Base-by-base conservation (phyloP, 2,888 invertebrate genomes). In the Nasonia oneida region DNA sequence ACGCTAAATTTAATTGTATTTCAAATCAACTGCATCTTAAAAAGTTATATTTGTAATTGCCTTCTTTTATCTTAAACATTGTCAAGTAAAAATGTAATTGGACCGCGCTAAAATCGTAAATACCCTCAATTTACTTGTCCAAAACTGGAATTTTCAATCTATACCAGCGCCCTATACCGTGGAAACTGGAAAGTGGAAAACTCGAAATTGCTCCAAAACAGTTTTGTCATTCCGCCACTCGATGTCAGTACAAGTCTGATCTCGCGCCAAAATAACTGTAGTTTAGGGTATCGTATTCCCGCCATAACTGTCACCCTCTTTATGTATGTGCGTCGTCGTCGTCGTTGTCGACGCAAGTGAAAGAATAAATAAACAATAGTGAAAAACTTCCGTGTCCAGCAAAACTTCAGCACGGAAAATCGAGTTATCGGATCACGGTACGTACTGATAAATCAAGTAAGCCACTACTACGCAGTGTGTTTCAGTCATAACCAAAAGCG, bases 201-300 rank as follows among this genome's bases (percentile, higher is more conserved):
- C 53, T 53, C 15, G 15, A n/a, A 8, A 23, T 61, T 10, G 61
- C 23, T 64, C 61, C 61, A 64, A 29, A 64, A 29, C 29, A n/a
- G 0, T 10, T 78, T 82, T 61, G 64, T 5, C 61, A 57, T 42
- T 37, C 23, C n/a, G 29, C 70, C 39, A 93, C 96, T 95, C 8
- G 57, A 33, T 33, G 18, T 73, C 74, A 79, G 75, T 70, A 75
- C 53, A 18, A 3, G 53, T n/a, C 39, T 10, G 50, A 50, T 61
- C 74, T 84, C 86, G 86, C 86, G 84, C 81, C 84, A 86, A 83
- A 83, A 84, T 73, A 78, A 67, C 53, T 80, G 74, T 71, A 81
- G 57, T 81, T 39, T 6, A 12, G 75, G 77, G 61, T 8, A 70
- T 64, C 50, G 29, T 5, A 50, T 85, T 85, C 85, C 85, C 85